Evolutionary conservation across 92 coral and sea anemone genomes (phyloP), one percentile per base, ranked within the genome.

Genomic region (Parazoanthus darwini): DNA sequence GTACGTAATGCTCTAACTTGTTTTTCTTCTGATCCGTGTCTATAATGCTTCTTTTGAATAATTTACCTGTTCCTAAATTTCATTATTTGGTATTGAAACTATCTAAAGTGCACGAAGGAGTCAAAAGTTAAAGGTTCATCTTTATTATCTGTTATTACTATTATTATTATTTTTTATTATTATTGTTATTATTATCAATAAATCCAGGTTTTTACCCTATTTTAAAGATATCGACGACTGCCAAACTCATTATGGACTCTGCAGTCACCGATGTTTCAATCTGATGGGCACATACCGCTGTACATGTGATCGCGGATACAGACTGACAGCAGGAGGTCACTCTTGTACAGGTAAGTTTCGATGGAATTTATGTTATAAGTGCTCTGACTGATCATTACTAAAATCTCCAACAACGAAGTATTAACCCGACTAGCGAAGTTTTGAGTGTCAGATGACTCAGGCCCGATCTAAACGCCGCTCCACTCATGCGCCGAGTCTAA

Each of bases 251-350:
- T 36, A 10, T 72, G 77, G 37, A 9, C 77, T 72, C 38, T 72
- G 77, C 39, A 72, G 38, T 72, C 77, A 72, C 14, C 35, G 29
- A 72, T 72, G 77, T 72, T 22, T 72, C 39, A 72, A 72, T 23
- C 38, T 72, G 39, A 25, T 72, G 77, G 77, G 77, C 37, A 25
- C 39, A 8, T 72, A 72, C 77, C 77, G 77, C 77, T 72, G 77
- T 23, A 72, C 77, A 26, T 72, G 77, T 72, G 77, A 72, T 72
- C 77, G 77, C 38, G 77, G 77, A 26, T 72, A 72, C 77, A 72
- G 77, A 72, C 77, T 72, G 29, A 9, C 42, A 8, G 77, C 38
- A 13, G 77, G 39, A 29, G 42, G 77, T 36, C 77, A 72, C 16
- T 26, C 77, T 1, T 72, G 77, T 14, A 29, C 77, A 72, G 77